Percentiles rank a stretch among this genome's conserved stretches.
Conservation (phyloP, 2,113 vertebrate genomes). For the Catharus fuscescens region DNA sequence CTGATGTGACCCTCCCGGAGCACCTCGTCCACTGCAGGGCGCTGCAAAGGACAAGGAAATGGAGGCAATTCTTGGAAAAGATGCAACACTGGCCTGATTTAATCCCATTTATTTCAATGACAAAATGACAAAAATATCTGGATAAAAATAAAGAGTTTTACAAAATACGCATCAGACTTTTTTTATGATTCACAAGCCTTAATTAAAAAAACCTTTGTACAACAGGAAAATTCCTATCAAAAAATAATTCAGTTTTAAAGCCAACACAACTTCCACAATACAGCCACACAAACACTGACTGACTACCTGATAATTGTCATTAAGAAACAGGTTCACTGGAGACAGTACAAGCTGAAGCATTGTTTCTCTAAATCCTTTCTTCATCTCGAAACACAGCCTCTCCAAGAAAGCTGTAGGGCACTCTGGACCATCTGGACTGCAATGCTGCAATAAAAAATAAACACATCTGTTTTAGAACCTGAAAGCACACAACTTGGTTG, state of each 20-base stretch:
- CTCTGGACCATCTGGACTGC: conserved; percentile 89
- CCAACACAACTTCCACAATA: not conserved
- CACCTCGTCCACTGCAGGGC: conserved; percentile 88
- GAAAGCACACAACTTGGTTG: not conserved
- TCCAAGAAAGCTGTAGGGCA: conserved; percentile 93
- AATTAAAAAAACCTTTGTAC: not conserved
- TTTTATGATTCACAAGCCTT: not conserved
- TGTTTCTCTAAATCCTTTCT: conserved; percentile 95
- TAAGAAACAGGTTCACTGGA: conserved; percentile 91
- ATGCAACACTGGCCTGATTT: not conserved
- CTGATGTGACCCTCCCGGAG: conserved; percentile 93
- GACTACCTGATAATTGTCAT: conserved; percentile 93
- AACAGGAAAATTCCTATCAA: not conserved
- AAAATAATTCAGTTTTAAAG: not conserved
- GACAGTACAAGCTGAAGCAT: conserved; percentile 94
- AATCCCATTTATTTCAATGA: not conserved
- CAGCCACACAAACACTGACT: not conserved
- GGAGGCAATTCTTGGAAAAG: not conserved
- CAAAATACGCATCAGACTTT: not conserved
- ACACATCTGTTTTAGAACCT: not conserved
- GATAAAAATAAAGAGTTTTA: not conserved
- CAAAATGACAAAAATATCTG: not conserved
- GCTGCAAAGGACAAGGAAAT: conserved; percentile 69
- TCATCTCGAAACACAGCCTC: conserved; percentile 97
- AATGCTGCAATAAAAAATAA: conserved; percentile 80